A percentile compares a stretch with the other conserved stretches of the same genome.
These are phyloP conservation scores for Aselliscus stoliczkanus DNA, from an alignment of 2,797 vertebrate genomes.

Conservation along the genomic window DNA sequence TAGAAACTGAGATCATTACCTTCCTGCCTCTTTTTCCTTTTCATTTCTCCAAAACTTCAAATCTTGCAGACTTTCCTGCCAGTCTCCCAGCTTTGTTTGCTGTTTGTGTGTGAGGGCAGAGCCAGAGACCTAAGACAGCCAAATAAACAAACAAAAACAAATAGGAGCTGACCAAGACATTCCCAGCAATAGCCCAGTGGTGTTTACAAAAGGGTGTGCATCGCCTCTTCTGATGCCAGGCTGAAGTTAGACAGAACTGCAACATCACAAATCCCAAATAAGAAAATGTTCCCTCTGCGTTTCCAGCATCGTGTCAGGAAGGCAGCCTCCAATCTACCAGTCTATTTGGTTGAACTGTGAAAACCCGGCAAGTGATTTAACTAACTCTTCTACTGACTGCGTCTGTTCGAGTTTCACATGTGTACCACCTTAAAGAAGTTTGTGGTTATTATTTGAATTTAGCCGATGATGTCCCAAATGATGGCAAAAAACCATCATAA, in stretches of 20 bases:
- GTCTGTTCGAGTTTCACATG: accelerated
- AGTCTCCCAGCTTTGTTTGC: background rate
- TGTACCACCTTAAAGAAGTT: background rate
- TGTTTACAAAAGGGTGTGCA: accelerated
- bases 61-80: background rate
- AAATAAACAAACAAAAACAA: background rate
- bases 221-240: background rate
- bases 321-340: accelerated
- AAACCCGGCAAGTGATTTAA: background rate
- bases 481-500: background rate
- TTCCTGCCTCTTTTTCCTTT: background rate
- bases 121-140: background rate
- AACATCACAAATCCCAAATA: accelerated
- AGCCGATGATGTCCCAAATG: background rate
- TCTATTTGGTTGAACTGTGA: background rate
- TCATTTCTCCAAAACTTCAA: background rate
- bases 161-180: accelerated
- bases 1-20: background rate
- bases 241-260: background rate
- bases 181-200: accelerated
- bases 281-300: accelerated
- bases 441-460: background rate
- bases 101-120: background rate
- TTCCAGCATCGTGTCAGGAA: accelerated
- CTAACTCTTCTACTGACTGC: accelerated